A percentile compares a stretch with the other conserved stretches of the same genome.
Conservation (phyloP, 2,797 vertebrate genomes). For the Myiotriccus ornatus region DNA sequence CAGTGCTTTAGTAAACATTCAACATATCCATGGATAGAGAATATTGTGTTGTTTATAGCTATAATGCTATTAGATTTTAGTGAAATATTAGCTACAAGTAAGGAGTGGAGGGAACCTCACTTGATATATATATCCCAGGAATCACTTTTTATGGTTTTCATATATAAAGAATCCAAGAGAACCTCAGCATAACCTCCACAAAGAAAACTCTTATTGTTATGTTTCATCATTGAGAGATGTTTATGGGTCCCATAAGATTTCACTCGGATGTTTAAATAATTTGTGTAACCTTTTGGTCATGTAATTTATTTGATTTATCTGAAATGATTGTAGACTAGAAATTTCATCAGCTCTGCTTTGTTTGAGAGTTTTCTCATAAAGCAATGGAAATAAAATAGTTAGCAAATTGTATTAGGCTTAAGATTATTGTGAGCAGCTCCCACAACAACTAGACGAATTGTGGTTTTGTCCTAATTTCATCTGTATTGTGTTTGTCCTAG, state of each 20-base stretch:
- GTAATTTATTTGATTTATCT: slow-evolving; percentile 71
- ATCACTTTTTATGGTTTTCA: slow-evolving; percentile 28
- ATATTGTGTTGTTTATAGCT: background rate
- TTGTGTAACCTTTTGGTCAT: slow-evolving; percentile 65
- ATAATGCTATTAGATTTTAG: slow-evolving; percentile 11
- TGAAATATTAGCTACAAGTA: slow-evolving; percentile 25
- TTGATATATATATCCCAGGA: slow-evolving; percentile 9
- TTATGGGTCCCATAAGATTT: slow-evolving; percentile 62
- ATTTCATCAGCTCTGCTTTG: slow-evolving; percentile 49
- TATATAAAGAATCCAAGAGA: slow-evolving; percentile 16
- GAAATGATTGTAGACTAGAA: slow-evolving; percentile 46
- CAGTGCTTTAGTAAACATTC: background rate
- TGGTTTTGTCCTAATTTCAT: background rate
- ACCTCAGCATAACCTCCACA: slow-evolving; percentile 36
- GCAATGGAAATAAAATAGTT: background rate
- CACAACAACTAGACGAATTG: background rate
- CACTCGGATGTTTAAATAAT: slow-evolving; percentile 69
- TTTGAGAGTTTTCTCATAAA: slow-evolving; percentile 34
- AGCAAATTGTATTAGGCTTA: background rate
- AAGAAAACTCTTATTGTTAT: slow-evolving; percentile 64
- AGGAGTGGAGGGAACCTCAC: background rate
- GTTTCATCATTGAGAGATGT: slow-evolving; percentile 63
- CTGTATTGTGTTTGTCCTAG: background rate
- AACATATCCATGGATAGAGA: background rate
- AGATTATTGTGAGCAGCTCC: background rate